Conservation (phyloP, 1,140 invertebrate species). For the Lasioglossum baleicum region DNA sequence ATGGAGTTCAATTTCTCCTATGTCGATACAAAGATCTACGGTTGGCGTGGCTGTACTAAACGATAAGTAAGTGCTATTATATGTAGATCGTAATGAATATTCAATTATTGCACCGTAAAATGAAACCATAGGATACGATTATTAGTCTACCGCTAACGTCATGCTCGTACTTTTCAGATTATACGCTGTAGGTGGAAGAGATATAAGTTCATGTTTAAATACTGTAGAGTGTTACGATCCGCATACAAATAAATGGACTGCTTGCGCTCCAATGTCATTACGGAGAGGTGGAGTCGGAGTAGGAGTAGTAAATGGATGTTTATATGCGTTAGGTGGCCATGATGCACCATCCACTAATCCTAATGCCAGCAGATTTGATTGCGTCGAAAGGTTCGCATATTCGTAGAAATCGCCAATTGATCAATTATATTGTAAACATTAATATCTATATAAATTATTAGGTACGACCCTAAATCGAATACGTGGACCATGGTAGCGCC, state of each 20-base stretch:
- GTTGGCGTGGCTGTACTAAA: conserved; percentile 93
- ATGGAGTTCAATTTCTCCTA: conserved; percentile 93
- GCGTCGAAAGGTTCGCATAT: conserved; percentile 90
- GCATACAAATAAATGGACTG: conserved; percentile 93
- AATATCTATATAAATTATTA: conserved; percentile 47
- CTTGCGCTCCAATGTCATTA: conserved; percentile 93
- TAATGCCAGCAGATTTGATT: conserved; percentile 90
- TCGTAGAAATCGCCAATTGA: neutral
- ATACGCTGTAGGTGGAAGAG: conserved; percentile 95
- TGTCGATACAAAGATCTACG: conserved; percentile 92
- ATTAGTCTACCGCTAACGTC: conserved; percentile 3
- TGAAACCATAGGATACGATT: too few species aligned
- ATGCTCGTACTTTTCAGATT: conserved; percentile 80
- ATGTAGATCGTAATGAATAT: too few species aligned
- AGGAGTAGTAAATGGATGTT: conserved; percentile 89
- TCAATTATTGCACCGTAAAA: too few species aligned
- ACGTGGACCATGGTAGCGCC: conserved; percentile 94
- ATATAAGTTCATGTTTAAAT: conserved; percentile 93
- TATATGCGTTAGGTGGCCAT: conserved; percentile 94
- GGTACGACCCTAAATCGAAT: conserved; percentile 89
- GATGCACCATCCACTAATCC: conserved; percentile 93
- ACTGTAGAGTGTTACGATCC: conserved; percentile 97
- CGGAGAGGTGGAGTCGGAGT: conserved; percentile 94
- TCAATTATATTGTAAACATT: neutral
- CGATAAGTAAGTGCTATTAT: conserved; percentile 81